Evolutionary conservation across 2,888 invertebrate species (phyloP), one percentile per base, ranked within the genome.

Genomic region (Bellardia pandia): DNA sequence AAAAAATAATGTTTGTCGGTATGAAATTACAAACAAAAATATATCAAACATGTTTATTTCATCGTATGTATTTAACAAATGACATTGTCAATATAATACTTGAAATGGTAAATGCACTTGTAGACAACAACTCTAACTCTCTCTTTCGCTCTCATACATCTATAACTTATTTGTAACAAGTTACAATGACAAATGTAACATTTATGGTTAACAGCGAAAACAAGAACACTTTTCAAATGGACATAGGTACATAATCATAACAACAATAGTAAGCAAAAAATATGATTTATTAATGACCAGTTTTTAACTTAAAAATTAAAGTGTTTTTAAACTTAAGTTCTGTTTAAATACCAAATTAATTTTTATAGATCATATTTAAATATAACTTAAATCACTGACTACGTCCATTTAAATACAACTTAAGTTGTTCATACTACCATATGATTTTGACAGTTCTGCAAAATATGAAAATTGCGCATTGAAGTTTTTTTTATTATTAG

Each of bases 61-160:
- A 11, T 45, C 2, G n/a, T 30, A 23, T 48, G 42, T 30, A 40
- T 72, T 64, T 33, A 13, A n/a, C n/a, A 66, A 53, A 56, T 76
- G 77, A 68, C 66, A 68, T 68, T 68, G 66, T 56, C 58, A 60
- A 48, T 78, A 58, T 60, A 48, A 45, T 33, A 69, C 69, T 48
- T 48, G 13, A 78, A 78, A 80, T 80, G 58, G 78, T 40, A 66
- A 74, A 78, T 42, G 74, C 51, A 74, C 68, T 74, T 84, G 72
- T 78, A 58, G 33, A 74, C 66, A 74, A 68, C 72, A 74, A 68
- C 76, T 56, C 64, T 51, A n/a, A n/a, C 51, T 51, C 51, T 68
- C 64, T 51, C 51, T 51, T 3, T 14, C 51, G 3, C 6, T n/a
- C n/a, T 60, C 37, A n/a, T 9, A n/a, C 3, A 53, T 14, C 7